Base-by-base conservation (phyloP, 2,888 invertebrate genomes). In the Thereva nobilitata region DNA sequence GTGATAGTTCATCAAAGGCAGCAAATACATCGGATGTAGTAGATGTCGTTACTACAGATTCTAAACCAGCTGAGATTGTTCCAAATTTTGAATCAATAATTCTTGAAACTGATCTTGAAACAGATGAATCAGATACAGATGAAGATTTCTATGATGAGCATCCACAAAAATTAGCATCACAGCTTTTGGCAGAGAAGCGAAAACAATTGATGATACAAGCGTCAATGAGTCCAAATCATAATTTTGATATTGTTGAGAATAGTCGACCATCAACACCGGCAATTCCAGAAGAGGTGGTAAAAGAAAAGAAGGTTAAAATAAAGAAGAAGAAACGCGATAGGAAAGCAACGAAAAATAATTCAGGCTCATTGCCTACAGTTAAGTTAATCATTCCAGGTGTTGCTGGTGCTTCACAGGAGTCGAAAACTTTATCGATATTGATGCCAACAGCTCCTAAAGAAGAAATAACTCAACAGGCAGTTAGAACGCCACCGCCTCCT, bases 101-200 rank as follows among this genome's bases (percentile, higher is more conserved):
- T 69, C 84, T 86, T 42, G 94, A 94, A 80, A 90, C 92, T 0
- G 93, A 94, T 80, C 83, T 93, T 59, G 92, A 93, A 73, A 93
- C 93, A 0, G 88, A 90, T 10, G 90, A 93, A 78, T 89, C 91
- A 56, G 91, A 91, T 71, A 92, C 92, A 0, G 93, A 93, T 78
- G 93, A 93, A 81, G 93, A 93, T 73, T 93, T 93, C 79, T 93
- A 93, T 76, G 93, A 93, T 76, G 86, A 91, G 74, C 86, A 92
- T 78, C 93, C 93, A 0, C 91, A 92, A 73, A 85, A 84, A 74
- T 78, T 89, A 68, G 91, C 90, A 1, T 89, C 85, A 71, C 90
- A 91, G 76, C 73, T 91, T 64, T 78, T 91, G 55, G 88, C 87
- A 8, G 90, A 92, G 75, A 92, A 92, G 77, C 86, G 90, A 4